A percentile compares a stretch with the other conserved stretches of the same genome.
Conservation (phyloP, 1,140 invertebrate genomes). For the Rhynchophorus ferrugineus region DNA sequence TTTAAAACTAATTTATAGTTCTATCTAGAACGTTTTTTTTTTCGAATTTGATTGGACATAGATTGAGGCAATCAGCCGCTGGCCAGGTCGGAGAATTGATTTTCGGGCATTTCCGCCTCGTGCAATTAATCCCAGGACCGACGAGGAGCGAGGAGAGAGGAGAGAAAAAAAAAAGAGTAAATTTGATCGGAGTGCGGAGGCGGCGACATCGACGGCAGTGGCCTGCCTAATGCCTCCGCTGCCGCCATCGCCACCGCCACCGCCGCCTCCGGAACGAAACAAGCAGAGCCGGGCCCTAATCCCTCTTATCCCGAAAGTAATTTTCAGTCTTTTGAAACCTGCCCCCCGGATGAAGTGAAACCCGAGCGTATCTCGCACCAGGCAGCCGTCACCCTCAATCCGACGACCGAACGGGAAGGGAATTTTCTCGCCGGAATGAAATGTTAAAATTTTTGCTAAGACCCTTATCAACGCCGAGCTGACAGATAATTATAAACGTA, state of each 20-base stretch:
- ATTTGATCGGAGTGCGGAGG: slow-evolving; percentile 26
- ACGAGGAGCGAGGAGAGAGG: too few relatives aligned
- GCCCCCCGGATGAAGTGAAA: slow-evolving; percentile 40
- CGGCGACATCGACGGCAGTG: slow-evolving; percentile 23
- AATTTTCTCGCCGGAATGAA: slow-evolving; percentile 18
- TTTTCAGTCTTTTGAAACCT: slow-evolving; percentile 44
- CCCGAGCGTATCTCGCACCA: slow-evolving; percentile 37
- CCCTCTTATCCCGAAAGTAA: slow-evolving; percentile 44
- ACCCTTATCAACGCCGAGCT: slow-evolving; percentile 14
- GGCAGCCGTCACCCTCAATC: slow-evolving; percentile 19
- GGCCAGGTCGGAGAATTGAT: not conserved
- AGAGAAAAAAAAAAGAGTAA: slow-evolving; percentile 34
- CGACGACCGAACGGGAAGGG: slow-evolving; percentile 10
- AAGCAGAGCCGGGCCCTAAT: slow-evolving; percentile 40
- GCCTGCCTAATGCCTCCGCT: slow-evolving; percentile 36
- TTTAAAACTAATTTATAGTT: too few relatives aligned
- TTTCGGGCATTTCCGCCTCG: slow-evolving; percentile 5
- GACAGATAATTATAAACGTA: slow-evolving; percentile 19
- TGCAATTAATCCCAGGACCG: slow-evolving; percentile 26
- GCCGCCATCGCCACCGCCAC: too few relatives aligned
- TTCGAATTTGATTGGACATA: too few relatives aligned
- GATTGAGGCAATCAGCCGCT: too few relatives aligned
- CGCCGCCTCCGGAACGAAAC: slow-evolving; percentile 33
- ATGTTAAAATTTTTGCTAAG: slow-evolving; percentile 16
- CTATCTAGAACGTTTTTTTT: too few relatives aligned